Conservation (phyloP, 2,797 vertebrate genomes). For the Gymnopithys bicolor region DNA sequence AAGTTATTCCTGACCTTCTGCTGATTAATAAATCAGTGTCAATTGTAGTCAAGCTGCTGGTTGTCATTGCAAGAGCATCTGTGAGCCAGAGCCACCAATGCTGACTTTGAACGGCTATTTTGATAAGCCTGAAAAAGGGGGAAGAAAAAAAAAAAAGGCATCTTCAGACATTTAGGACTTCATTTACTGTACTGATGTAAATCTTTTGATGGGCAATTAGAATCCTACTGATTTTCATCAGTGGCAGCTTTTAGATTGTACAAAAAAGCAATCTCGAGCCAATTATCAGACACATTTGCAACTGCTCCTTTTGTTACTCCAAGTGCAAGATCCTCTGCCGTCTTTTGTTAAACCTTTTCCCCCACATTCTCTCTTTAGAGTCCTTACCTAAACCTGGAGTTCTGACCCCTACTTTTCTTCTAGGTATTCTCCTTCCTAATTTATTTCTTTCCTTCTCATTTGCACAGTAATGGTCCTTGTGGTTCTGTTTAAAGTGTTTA, state of each 20-base stretch:
- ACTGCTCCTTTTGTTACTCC: background rate
- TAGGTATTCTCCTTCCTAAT: background rate
- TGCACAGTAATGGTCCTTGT: background rate
- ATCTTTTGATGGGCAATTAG: background rate
- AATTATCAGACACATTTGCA: background rate
- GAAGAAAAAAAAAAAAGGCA: background rate
- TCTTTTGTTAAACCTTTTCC: background rate
- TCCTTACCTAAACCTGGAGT: background rate
- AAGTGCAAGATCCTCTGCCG: background rate
- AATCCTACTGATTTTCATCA: background rate
- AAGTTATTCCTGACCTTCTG: background rate
- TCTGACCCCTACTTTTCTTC: background rate
- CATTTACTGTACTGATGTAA: background rate
- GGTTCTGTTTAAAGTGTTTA: background rate
- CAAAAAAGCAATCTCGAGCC: background rate
- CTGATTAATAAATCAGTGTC: background rate
- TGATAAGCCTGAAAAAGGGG: background rate
- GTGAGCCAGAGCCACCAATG: background rate
- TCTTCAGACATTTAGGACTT: background rate
- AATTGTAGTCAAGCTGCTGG: background rate
- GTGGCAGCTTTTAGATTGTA: background rate
- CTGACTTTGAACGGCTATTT: background rate
- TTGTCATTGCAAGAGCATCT: background rate
- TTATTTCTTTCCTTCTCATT: background rate
- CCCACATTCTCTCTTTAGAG: background rate